Evolutionary conservation across 2,797 vertebrate species (phyloP).

Genomic region (Acanthis flammea): DNA sequence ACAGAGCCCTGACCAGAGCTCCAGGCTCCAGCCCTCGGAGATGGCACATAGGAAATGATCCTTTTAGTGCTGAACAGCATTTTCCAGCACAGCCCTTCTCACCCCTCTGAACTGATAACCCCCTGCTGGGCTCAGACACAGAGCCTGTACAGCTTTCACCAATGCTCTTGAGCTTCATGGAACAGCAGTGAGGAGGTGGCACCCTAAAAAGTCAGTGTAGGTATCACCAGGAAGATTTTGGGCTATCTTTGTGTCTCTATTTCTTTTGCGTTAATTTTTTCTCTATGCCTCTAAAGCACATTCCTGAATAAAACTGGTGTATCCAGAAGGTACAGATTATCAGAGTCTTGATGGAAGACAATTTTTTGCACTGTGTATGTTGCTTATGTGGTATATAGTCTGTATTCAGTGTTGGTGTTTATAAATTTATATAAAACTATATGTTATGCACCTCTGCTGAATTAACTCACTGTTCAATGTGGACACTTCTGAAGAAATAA

Average conservation of each 20-base stretch:
- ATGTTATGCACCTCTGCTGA: not conserved
- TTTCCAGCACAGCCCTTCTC: not conserved
- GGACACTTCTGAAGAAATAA: conserved; percentile 34
- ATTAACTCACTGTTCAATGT: conserved; percentile 3
- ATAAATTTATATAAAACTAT: not conserved
- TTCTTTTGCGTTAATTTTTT: not conserved
- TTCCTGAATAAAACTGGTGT: not conserved
- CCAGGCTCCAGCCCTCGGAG: not conserved
- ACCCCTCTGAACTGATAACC: not conserved
- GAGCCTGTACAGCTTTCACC: not conserved
- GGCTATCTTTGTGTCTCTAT: not conserved
- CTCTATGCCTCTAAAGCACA: not conserved
- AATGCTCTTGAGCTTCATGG: not conserved
- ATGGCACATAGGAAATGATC: not conserved
- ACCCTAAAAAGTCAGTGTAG: not conserved
- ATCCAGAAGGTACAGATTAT: not conserved
- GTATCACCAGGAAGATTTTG: not conserved
- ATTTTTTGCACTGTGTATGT: conserved; percentile 17
- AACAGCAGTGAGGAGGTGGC: not conserved
- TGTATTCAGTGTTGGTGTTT: conserved; percentile 17
- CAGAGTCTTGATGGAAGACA: not conserved
- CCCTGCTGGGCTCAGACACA: not conserved
- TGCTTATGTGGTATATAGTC: conserved; percentile 14
- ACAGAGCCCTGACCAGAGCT: not conserved
- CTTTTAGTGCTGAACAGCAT: not conserved